Conservation (phyloP, 2,113 vertebrate species). For the Dunckerocampus dactyliophorus region DNA sequence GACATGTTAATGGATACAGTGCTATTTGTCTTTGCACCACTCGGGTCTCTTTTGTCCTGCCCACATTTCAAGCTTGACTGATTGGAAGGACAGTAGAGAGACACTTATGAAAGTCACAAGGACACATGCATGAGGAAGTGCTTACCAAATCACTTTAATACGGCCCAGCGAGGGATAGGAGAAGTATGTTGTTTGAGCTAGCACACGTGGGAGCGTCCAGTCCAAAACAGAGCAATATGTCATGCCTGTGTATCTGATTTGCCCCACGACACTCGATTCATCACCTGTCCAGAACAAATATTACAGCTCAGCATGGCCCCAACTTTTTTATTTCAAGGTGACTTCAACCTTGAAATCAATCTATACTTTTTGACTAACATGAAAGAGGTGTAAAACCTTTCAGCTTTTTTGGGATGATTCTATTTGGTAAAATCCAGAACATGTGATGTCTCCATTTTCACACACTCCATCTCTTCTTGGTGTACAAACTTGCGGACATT, state of each 20-base stretch:
- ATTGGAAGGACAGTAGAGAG: slow-evolving; percentile 43
- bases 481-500: no score
- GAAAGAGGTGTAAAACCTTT: neutral
- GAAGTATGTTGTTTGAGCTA: slow-evolving; percentile 1
- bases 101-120: slow-evolving; percentile 38
- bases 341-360: slow-evolving; percentile 22
- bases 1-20: slow-evolving; percentile 52
- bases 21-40: slow-evolving; percentile 38
- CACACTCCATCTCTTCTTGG: neutral
- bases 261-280: neutral
- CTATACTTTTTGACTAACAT: neutral
- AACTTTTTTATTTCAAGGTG: slow-evolving; percentile 10
- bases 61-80: slow-evolving; percentile 57
- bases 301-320: neutral
- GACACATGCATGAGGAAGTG: slow-evolving; percentile 28
- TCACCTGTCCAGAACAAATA: neutral
- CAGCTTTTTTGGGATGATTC: neutral
- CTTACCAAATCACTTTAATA: slow-evolving; percentile 28
- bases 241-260: neutral
- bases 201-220: neutral
- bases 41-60: slow-evolving; percentile 36
- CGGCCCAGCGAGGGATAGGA: slow-evolving; percentile 13
- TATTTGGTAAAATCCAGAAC: slow-evolving; percentile 1
- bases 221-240: slow-evolving; percentile 4
- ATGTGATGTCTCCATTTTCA: neutral